Base-by-base conservation (phyloP, 2,888 invertebrate genomes). In the Eledone cirrhosa region DNA sequence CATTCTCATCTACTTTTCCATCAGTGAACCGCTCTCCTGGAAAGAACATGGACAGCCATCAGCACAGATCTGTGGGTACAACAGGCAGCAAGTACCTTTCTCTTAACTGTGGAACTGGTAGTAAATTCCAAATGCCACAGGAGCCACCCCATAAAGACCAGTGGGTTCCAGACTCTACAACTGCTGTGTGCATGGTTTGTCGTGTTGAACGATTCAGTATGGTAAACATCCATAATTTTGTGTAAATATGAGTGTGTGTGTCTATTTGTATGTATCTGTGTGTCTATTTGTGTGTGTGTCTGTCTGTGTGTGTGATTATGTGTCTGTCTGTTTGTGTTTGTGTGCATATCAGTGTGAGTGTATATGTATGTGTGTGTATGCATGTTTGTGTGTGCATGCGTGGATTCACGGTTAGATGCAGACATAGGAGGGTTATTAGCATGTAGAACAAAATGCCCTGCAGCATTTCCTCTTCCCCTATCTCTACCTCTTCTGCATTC, bases 111-210 rank as follows among this genome's bases (percentile, higher is more conserved):
- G 72, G 72, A 4, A 16, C 24, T 24, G 27, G 59, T 74, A 77
- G 80, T 1, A 82, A 83, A 16, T 96, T 96, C 88, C 91, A 93
- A 75, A 95, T 96, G 94, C 97, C 97, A 0, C 92, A 93, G 29
- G 92, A 93, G 82, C 94, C 95, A 24, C 97, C 97, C 0, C 91
- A 92, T 0, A 95, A 94, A 85, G 94, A 94, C 13, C 94, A 96
- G 85, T 97, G 97, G 97, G 92, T 94, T 5, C 93, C 94, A 16
- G 96, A 97, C 89, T 93, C 94, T 82, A 84, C 88, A 69, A 89
- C 90, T 0, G 92, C 93, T 29, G 93, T 94, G 80, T 97, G 97
- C 88, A 96, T 96, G 94, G 87, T 91, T 63, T 92, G 92, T 84
- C 85, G 86, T 63, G 82, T 88, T 80, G 91, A 91, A 83, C 86